Evolutionary conservation across 1,140 invertebrate species (phyloP).

Genomic region (Caenorhabditis brenneri): DNA sequence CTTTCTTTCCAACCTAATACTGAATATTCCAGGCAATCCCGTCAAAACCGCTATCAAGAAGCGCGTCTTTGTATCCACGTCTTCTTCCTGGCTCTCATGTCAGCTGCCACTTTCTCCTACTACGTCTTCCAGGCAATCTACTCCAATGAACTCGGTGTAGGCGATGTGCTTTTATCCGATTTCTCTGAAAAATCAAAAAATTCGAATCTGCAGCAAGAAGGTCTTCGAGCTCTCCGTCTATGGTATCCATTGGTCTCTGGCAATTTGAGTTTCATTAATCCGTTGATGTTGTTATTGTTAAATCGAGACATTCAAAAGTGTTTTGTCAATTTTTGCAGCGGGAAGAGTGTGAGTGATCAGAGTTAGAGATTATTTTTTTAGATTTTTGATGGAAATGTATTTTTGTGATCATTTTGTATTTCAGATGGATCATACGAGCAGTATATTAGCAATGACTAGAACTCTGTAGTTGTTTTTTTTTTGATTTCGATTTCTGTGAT

Average conservation of each 20-base stretch:
- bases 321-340: not conserved
- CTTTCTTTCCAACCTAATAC: too few species aligned
- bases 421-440: slow-evolving; percentile 5
- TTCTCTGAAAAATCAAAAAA: too few species aligned
- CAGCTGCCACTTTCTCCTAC: not conserved
- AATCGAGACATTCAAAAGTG: slow-evolving; percentile 6
- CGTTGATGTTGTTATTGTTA: not conserved
- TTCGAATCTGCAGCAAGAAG: not conserved
- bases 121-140: not conserved
- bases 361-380: too few species aligned
- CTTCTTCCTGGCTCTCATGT: not conserved
- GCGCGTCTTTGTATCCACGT: not conserved
- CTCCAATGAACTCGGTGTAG: not conserved
- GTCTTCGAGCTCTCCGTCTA: not conserved
- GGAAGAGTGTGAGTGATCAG: not conserved
- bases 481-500: too few species aligned
- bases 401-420: too few species aligned
- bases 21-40: not conserved
- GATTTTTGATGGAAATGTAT: too few species aligned
- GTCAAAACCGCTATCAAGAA: not conserved
- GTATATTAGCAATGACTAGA: not conserved
- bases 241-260: slow-evolving; percentile 18
- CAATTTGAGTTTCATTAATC: slow-evolving; percentile 2
- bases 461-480: too few species aligned
- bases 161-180: not conserved